Percentiles rank a stretch among this genome's conserved stretches.
These are phyloP conservation scores for Aldabrachelys gigantea DNA, from an alignment of 2,113 vertebrate species.

Conservation along the genomic window DNA sequence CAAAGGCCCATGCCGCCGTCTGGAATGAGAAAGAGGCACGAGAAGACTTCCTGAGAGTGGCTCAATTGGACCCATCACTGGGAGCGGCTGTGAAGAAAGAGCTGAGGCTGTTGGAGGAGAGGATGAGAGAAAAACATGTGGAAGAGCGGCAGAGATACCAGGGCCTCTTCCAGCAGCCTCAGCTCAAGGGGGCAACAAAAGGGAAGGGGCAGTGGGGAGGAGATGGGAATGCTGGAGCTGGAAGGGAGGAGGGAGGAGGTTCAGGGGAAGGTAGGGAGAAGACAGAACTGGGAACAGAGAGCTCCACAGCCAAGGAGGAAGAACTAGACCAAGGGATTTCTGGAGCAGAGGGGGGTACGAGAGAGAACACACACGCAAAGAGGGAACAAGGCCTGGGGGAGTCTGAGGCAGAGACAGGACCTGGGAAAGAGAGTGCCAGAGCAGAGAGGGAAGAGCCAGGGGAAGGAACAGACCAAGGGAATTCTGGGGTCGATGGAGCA, in stretches of 20 bases:
- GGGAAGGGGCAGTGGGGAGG: too few species aligned
- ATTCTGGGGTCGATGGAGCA: constrained; percentile 19
- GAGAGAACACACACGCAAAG: not conserved
- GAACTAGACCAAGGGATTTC: not conserved
- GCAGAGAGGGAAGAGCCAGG: not conserved
- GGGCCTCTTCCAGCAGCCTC: constrained; percentile 75
- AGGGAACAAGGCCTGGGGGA: not conserved
- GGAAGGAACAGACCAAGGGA: not conserved
- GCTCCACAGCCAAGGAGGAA: not conserved
- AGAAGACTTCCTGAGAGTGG: constrained; percentile 81
- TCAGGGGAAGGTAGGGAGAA: not conserved
- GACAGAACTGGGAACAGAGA: not conserved
- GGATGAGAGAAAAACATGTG: constrained; percentile 86
- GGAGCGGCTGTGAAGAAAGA: constrained; percentile 76
- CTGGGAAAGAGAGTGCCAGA: constrained; percentile 9
- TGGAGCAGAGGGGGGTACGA: not conserved
- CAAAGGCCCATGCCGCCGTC: constrained; percentile 85
- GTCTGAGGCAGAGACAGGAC: not conserved
- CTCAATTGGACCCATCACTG: constrained; percentile 81
- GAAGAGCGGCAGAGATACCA: constrained; percentile 86
- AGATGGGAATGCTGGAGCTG: accelerated
- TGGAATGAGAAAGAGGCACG: constrained; percentile 86
- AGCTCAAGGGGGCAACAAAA: accelerated
- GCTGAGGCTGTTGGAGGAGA: constrained; percentile 81
- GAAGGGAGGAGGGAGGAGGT: accelerated